Evolutionary conservation across 1,140 invertebrate species (phyloP).

Genomic region (Nomia melanderi): DNA sequence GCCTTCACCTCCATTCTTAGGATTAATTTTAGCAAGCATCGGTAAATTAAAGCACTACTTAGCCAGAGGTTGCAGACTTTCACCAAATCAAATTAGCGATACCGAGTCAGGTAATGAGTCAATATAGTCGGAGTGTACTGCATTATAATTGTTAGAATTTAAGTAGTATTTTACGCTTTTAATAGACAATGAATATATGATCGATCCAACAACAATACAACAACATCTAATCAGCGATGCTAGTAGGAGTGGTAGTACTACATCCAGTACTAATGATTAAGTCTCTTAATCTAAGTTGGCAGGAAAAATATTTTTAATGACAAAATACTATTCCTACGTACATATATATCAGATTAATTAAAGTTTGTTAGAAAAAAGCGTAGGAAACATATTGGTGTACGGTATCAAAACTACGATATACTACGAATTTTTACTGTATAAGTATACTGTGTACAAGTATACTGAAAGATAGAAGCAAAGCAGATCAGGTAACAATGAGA

Average conservation of each 20-base stretch:
- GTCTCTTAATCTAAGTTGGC: not conserved
- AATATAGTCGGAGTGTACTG: not conserved
- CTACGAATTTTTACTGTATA: not conserved
- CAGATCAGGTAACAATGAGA: too few species aligned
- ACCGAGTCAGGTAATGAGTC: conserved; percentile 83
- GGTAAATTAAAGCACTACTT: conserved; percentile 88
- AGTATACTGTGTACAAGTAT: not conserved
- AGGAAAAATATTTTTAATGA: conserved; percentile 13
- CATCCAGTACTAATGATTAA: conserved; percentile 43
- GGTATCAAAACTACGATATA: not conserved
- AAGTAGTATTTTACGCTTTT: conserved; percentile 10
- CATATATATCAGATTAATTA: not conserved
- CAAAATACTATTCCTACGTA: not conserved
- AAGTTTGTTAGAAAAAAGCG: not conserved
- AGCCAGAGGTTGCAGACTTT: conserved; percentile 86
- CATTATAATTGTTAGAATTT: not conserved
- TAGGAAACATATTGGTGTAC: not conserved
- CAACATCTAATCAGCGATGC: conserved; percentile 3
- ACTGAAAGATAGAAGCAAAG: not conserved
- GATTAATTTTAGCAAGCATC: conserved; percentile 93
- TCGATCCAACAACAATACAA: conserved; percentile 17
- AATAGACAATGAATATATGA: conserved; percentile 35
- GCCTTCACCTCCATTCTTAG: conserved; percentile 97
- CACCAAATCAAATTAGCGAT: conserved; percentile 85
- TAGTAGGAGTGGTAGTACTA: conserved; percentile 50